Evolutionary conservation across 2,888 invertebrate genomes (phyloP).

Genomic region (Balanococcus diminutus): DNA sequence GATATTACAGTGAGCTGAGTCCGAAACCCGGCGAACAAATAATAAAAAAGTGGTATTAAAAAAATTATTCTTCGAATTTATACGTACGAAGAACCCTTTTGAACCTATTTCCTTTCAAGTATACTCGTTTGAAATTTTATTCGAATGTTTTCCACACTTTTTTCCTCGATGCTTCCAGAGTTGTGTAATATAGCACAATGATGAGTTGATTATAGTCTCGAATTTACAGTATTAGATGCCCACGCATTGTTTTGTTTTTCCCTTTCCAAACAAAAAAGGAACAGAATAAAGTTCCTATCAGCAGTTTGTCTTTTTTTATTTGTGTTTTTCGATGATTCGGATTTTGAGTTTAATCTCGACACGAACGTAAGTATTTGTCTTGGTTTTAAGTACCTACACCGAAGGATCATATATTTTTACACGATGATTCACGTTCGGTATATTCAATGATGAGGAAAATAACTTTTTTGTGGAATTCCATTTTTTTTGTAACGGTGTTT

Average conservation of each 20-base stretch:
- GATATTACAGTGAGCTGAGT: neutral
- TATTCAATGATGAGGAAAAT: neutral
- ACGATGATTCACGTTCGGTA: neutral
- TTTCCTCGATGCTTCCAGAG: neutral
- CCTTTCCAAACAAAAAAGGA: neutral
- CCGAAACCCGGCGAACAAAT: neutral
- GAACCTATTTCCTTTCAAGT: neutral
- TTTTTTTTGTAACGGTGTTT: neutral
- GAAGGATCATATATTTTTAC: neutral
- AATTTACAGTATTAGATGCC: neutral
- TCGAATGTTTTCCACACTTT: neutral
- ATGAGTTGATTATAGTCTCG: neutral
- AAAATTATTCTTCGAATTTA: neutral
- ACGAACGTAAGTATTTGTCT: neutral
- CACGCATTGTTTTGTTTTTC: neutral
- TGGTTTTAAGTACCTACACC: neutral
- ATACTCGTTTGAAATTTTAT: neutral
- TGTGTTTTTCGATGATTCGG: neutral
- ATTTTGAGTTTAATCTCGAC: neutral
- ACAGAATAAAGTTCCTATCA: neutral
- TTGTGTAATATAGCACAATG: neutral
- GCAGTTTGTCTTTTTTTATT: neutral
- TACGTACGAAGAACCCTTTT: neutral
- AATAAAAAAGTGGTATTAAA: neutral
- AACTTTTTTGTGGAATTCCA: neutral